Base-by-base conservation (phyloP, 2,113 vertebrate species). In the Mobula birostris region DNA sequence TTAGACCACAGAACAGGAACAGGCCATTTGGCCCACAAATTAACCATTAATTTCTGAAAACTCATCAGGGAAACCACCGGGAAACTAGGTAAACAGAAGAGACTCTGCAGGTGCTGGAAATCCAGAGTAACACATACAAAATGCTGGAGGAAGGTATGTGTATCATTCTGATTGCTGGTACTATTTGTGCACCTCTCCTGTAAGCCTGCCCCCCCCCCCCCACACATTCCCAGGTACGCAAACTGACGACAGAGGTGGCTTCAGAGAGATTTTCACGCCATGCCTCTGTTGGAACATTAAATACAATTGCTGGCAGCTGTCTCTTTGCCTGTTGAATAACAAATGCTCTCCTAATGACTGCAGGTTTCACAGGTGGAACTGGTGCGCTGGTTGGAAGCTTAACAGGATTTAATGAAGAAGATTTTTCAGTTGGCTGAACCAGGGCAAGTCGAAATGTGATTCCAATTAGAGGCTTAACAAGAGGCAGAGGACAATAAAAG, bases 351-450 rank as follows among this genome's bases (percentile, higher is more conserved):
- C 36, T 92, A 72, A 27, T 92, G 66, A 72, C 66, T 92, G 66
- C 90, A 58, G 83, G 48, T 61, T 56, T 61, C 77, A 36, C 77
- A 87, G 83, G 83, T 87, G 58, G 83, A 12, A 5, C 29, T n/a
- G 83, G 27, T 14, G 7, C 7, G 15, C 90, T 72, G 66, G 9
- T 27, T 72, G 68, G 66, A 40, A 17, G 63, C 68, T 72, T 92
- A 70, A 92, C 90, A 36, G 66, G 90, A 92, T 92, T 72, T 92
- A 92, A 72, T 72, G 90, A 92, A 24, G n/a, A 90, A 92, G 12
- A 92, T 92, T 92, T 72, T 27, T 92, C 90, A 92, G 90, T 24
- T 72, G 66, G 66, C 36, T 92, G 90, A 68, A 72, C 90, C 32
- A 48, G 66, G 21, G 66, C 66, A 72, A 92, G 68, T 48, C 29